Conservation (phyloP, 2,113 vertebrate genomes). For the Siniperca knerii region DNA sequence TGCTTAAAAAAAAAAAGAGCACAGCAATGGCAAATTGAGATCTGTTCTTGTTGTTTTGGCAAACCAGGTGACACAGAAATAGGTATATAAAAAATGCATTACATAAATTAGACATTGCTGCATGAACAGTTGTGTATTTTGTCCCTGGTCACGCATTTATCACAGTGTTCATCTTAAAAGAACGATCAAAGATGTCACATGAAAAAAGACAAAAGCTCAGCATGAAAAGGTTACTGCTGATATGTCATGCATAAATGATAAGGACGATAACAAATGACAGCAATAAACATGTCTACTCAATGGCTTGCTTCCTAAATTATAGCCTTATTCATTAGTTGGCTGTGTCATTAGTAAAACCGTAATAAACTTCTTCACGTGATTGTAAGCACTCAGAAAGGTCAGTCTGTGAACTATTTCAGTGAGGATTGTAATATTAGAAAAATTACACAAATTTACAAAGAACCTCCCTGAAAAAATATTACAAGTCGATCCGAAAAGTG, state of each 20-base stretch:
- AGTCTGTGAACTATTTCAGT: constrained; percentile 50
- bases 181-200: constrained; percentile 55
- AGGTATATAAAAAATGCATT: constrained; percentile 9
- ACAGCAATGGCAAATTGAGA: constrained; percentile 23
- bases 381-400: constrained; percentile 66
- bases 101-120: constrained; percentile 35
- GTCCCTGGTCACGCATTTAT: constrained; percentile 66
- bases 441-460: constrained; percentile 79
- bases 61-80: constrained; percentile 5
- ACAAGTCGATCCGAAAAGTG: constrained; percentile 59
- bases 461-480: constrained; percentile 68
- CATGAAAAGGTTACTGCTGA: constrained; percentile 72
- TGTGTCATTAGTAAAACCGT: constrained; percentile 71
- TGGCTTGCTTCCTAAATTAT: constrained; percentile 84
- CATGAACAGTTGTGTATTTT: constrained; percentile 24
- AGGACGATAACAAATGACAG: constrained; percentile 69
- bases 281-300: constrained; percentile 78
- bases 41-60: constrained; percentile 5
- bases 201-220: constrained; percentile 62
- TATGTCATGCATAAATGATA: constrained; percentile 80
- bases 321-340: constrained; percentile 76
- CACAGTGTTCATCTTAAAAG: constrained; percentile 82
- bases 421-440: constrained; percentile 70
- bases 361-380: constrained; percentile 58
- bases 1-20: neutral